Evolutionary conservation across 1,140 invertebrate species (phyloP).

Genomic region (Epicauta chinensis): DNA sequence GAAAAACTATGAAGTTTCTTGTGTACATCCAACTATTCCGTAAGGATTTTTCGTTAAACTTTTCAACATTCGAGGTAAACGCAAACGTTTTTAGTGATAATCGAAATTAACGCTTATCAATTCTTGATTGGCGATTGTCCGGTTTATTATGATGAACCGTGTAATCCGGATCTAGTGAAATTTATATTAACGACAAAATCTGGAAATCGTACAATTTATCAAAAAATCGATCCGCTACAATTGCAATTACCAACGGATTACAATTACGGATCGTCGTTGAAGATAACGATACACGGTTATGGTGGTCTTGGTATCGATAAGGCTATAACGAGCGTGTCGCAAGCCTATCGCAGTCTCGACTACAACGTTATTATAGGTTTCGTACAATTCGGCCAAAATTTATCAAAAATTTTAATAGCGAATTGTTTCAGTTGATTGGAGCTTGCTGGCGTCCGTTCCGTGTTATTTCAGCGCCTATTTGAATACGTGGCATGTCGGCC

Average conservation of each 20-base stretch:
- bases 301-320: constrained; percentile 33
- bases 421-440: constrained; percentile 47
- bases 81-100: too few relatives aligned
- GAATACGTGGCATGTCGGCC: constrained; percentile 46
- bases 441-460: constrained; percentile 41
- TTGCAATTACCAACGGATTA: constrained; percentile 23
- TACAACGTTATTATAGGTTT: constrained; percentile 35
- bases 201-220: constrained; percentile 5
- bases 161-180: constrained; percentile 25
- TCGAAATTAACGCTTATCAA: background rate
- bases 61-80: too few relatives aligned
- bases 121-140: constrained; percentile 32
- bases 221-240: constrained; percentile 28
- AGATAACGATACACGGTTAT: constrained; percentile 38
- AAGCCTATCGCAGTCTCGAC: constrained; percentile 31
- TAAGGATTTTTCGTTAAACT: too few relatives aligned
- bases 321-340: constrained; percentile 29
- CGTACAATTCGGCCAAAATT: too few relatives aligned
- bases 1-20: too few relatives aligned
- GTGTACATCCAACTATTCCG: too few relatives aligned
- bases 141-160: constrained; percentile 35
- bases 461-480: constrained; percentile 48
- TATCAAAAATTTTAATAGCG: background rate
- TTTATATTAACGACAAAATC: constrained; percentile 26
- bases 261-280: constrained; percentile 20